A percentile compares a stretch with the other conserved stretches of the same genome.
phyloP scores from a whole-genome alignment of 2,113 vertebrate genomes.

The Onychostruthus taczanowskii region DNA sequence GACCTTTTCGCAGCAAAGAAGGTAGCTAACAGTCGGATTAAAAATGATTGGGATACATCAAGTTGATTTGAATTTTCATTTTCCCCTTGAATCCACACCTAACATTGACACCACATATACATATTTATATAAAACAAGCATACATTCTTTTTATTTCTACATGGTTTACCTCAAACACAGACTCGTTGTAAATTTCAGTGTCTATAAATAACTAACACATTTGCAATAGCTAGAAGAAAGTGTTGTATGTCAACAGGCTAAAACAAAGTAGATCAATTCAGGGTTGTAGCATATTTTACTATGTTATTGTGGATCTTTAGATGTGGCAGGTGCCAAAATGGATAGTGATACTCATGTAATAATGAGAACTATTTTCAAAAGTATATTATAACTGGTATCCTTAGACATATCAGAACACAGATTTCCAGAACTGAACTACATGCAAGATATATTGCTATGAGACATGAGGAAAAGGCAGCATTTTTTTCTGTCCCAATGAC shows the following conservation, averaged over 20 bases:
- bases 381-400: conserved; percentile 28
- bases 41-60: neutral
- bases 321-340: conserved; percentile 45
- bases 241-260: conserved; percentile 38
- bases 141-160: neutral
- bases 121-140: neutral
- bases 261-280: conserved; percentile 38
- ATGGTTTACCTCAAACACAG: neutral
- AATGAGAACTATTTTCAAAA: conserved; percentile 30
- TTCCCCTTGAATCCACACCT: neutral
- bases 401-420: conserved; percentile 29
- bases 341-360: conserved; percentile 25
- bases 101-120: neutral
- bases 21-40: neutral
- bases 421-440: neutral
- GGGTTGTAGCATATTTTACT: conserved; percentile 15
- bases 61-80: neutral
- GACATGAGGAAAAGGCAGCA: neutral
- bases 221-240: conserved; percentile 14
- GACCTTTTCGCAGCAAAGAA: neutral
- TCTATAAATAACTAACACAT: conserved; percentile 31
- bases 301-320: neutral
- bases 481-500: conserved; percentile 12
- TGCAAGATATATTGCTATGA: neutral
- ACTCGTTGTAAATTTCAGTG: neutral